Base-by-base conservation (phyloP, 2,888 invertebrate genomes). In the Trichopoda pennipes region DNA sequence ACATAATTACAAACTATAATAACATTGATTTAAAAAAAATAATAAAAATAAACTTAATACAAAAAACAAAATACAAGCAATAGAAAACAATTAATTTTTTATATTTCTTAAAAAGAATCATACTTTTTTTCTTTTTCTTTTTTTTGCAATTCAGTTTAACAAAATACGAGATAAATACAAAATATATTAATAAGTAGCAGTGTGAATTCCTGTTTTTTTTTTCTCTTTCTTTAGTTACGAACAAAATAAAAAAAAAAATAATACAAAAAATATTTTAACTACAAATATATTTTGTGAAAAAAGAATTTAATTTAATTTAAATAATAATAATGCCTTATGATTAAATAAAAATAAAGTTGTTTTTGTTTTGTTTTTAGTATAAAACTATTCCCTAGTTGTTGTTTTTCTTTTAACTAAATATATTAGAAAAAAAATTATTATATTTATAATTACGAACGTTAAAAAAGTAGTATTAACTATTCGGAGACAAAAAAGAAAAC, bases 11-110 rank as follows among this genome's bases (percentile, higher is more conserved):
- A 85, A 85, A 85, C 84, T 87, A 88, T 88, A 88, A 88, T 88
- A 88, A 88, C 88, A 88, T 88, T 88, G 87, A 87, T 87, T 87
- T 86, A 88, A 86, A 28, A 84, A 74, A 85, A 87, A 83, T 75
- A 74, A 81, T 68, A 68, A 75, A 68, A 81, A 77, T 77, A 77
- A 81, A 80, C 72, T 73, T 79, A 79, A 79, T 79, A 79, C 68
- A 80, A 68, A 82, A 81, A 82, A 82, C 81, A 82, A 79, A 82
- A 82, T 78, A 82, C 78, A 75, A 79, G 82, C 82, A 82, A 82
- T 82, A 78, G 78, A 82, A 82, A 82, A 82, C 81, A 82, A 82
- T 78, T 70, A 58, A 63, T 74, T 77, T 58, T 75, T 61, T 80
- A 49, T 73, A 77, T 55, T 76, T 63, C 63, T 80, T 80, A 73